Conservation (phyloP, 2,113 vertebrate genomes). For the Aphyosemion australe region DNA sequence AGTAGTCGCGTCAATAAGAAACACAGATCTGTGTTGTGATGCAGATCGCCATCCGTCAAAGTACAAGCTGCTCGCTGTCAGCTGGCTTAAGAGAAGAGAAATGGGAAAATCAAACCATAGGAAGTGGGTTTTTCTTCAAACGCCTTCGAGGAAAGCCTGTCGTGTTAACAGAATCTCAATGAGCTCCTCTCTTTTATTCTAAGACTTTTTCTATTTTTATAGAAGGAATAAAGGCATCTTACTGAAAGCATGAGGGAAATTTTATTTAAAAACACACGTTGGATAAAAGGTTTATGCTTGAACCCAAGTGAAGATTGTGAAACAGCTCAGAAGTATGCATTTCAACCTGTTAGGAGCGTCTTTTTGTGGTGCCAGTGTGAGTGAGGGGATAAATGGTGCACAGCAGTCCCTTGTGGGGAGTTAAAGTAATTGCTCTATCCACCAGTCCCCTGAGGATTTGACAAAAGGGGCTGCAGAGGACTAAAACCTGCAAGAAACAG, state of each 20-base stretch:
- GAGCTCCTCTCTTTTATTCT: constrained; percentile 9
- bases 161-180: constrained; percentile 13
- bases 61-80: constrained; percentile 57
- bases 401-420: constrained; percentile 71
- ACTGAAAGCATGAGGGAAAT: too few relatives aligned
- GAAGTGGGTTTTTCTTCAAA: constrained; percentile 11
- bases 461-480: constrained; percentile 14
- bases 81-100: constrained; percentile 18
- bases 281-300: constrained; percentile 29
- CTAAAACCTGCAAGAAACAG: constrained; percentile 21
- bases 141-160: constrained; percentile 7
- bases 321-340: constrained; percentile 31
- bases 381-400: constrained; percentile 41
- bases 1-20: constrained; percentile 45
- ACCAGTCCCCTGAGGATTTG: constrained; percentile 38
- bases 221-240: not conserved
- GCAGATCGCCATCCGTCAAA: constrained; percentile 45
- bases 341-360: not conserved
- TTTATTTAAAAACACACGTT: not conserved
- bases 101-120: constrained; percentile 10
- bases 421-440: constrained; percentile 65
- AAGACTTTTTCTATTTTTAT: not conserved
- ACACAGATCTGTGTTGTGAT: constrained; percentile 39
- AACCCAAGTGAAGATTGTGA: constrained; percentile 13
- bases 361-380: constrained; percentile 26